Evolutionary conservation across 2,797 vertebrate species (phyloP), one percentile per base, ranked within the genome.

Genomic region (Poecilia velifera): DNA sequence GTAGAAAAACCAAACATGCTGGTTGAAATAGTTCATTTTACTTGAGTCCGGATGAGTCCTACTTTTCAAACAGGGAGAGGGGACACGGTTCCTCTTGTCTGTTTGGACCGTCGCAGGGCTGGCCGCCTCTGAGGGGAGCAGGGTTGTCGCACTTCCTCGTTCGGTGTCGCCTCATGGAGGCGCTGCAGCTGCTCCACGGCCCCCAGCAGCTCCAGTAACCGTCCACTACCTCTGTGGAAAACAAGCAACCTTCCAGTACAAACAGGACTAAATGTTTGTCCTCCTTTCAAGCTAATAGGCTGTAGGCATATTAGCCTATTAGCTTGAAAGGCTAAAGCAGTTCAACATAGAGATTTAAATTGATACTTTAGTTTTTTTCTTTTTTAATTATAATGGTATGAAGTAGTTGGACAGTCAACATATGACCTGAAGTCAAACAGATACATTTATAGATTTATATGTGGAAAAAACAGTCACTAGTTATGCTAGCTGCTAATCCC

Each of bases 121-220:
- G 94, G 1, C 98, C 98, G 0, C 97, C 96, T 0, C 72, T 92
- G 6, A 94, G 78, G 0, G 96, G 97, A 0, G 91, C 20, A 0
- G 98, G 98, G 80, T 99, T 98, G 81, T 96, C 92, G 77, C 98
- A 99, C 4, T 66, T 34, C 4, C 98, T 94, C 0, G 76, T 96
- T 31, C 98, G 95, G 0, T 83, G 88, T 80, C 83, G 97, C 90
- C 89, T 97, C 86, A 97, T 95, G 53, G 93, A 87, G 39, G 86
- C 55, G 2, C 91, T 89, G 0, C 98, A 99, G 0, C 55, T 0
- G 43, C 93, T 98, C 98, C 98, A 99, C 0, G 94, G 72, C 7
- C 96, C 96, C 98, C 98, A 99, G 91, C 98, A 99, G 76, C 95
- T 90, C 98, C 98, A 99, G 73, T 78, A 94, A 1, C 98, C 98